Base-by-base conservation (phyloP, 2,113 vertebrate genomes). In the Piaya cayana region DNA sequence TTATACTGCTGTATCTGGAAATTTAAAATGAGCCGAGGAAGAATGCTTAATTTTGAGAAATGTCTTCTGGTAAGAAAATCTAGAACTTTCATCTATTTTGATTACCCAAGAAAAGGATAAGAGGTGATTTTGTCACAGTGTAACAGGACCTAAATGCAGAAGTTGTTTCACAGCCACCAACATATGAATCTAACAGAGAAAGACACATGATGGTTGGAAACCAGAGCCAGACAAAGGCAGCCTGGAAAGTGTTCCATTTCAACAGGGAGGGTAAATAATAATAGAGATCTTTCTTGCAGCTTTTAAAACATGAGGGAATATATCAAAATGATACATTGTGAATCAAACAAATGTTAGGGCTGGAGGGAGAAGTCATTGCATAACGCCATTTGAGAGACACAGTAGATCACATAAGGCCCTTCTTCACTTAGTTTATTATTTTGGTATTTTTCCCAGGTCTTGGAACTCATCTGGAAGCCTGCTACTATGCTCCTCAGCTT, bases 171-270 rank as follows among this genome's bases (percentile, higher is more conserved):
- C 22, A 58, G 36, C 9, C 14, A 8, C 17, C 49, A 77, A 63
- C 11, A 21, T 11, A 58, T 90, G 34, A 32, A 9, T 76, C 27
- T 72, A 30, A 29, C 23, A 83, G 30, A 49, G 76, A 49, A 78
- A 56, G 17, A 21, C 5, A 15, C 0, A 1, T 0, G 0, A 49
- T 6, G 29, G 9, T n/a, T 50, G 26, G 47, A 82, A 86, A 60
- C 11, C 8, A 74, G 6, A 83, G 42, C 9, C 32, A 65, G 52
- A 50, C 19, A 58, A 83, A 74, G 11, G 47, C 37, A 86, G 42
- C 9, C n/a, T 67, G 67, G 68, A 78, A 92, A 74, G 29, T 26
- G 19, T 86, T 53, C 42, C 1, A 2, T 91, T 91, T 88, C 47
- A 78, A 47, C 32, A 63, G 11, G 13, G 23, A 79, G 3, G 8